A percentile compares a stretch with the other conserved stretches of the same genome.
Conservation (phyloP, 1,140 invertebrate genomes). For the Thaumatotibia leucotreta region DNA sequence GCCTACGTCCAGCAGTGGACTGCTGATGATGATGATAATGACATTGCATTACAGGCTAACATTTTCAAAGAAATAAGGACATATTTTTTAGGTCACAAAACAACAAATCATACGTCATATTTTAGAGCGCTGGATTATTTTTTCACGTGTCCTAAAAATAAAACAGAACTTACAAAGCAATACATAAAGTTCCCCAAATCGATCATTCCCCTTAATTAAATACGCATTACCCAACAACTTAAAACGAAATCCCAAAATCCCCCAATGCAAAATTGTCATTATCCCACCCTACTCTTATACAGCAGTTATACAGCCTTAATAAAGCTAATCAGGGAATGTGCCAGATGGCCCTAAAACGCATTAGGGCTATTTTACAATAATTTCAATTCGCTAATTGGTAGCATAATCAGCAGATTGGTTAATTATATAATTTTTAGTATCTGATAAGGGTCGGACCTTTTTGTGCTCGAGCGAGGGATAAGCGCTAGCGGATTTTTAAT, state of each 20-base stretch:
- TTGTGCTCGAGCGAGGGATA: not conserved
- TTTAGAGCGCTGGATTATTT: too few relatives aligned
- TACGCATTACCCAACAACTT: not conserved
- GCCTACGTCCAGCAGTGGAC: too few relatives aligned
- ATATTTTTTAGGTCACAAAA: too few relatives aligned
- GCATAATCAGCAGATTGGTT: conserved; percentile 7
- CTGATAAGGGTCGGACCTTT: conserved; percentile 4
- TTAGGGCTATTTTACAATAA: conserved; percentile 13
- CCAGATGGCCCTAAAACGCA: not conserved
- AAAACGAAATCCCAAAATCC: not conserved
- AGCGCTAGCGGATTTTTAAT: not conserved
- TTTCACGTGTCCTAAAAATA: too few relatives aligned
- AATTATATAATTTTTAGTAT: conserved; percentile 13
- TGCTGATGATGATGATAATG: too few relatives aligned
- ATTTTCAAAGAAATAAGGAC: too few relatives aligned
- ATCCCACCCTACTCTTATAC: not conserved
- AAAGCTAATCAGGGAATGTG: conserved; percentile 13
- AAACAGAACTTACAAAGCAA: too few relatives aligned
- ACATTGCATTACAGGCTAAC: too few relatives aligned
- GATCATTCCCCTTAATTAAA: not conserved
- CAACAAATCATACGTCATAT: too few relatives aligned
- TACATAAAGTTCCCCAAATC: too few relatives aligned
- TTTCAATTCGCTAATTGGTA: conserved; percentile 12
- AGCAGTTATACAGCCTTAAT: not conserved
- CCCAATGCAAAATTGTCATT: not conserved